A percentile compares a stretch with the other conserved stretches of the same genome.
Evolutionary conservation across 2,888 invertebrate species (phyloP).

Genomic region (Eupithecia vulgata): DNA sequence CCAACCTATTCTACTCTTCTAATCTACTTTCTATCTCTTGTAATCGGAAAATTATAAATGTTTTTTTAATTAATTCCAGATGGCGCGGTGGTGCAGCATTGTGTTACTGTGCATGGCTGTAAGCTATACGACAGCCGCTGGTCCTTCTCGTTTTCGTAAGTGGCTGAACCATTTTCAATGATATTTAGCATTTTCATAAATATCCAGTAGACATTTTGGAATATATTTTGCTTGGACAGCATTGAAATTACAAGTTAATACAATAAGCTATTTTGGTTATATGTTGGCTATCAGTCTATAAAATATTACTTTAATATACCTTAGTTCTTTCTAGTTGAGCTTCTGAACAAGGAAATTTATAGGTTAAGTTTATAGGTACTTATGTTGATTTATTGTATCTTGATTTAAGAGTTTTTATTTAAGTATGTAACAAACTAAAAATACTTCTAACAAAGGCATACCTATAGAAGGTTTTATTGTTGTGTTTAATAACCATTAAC

Average conservation of each 20-base stretch:
- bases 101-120: conserved; percentile 61
- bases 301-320: neutral
- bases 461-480: neutral
- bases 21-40: too few relatives aligned
- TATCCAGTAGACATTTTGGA: neutral
- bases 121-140: conserved; percentile 56
- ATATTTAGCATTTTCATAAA: neutral
- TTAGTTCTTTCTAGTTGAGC: neutral
- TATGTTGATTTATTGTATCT: neutral
- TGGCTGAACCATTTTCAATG: conserved; percentile 38
- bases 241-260: neutral
- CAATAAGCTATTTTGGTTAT: neutral
- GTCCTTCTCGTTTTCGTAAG: conserved; percentile 73
- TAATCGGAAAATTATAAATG: too few relatives aligned
- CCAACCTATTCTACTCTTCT: too few relatives aligned
- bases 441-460: conserved; percentile 9
- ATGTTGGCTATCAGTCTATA: neutral
- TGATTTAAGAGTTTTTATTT: neutral
- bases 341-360: neutral
- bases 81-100: conserved; percentile 65
- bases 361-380: too few relatives aligned
- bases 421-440: neutral
- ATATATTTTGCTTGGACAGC: neutral
- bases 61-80: conserved; percentile 54
- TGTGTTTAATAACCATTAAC: conserved; percentile 17